Evolutionary conservation across 2,888 invertebrate genomes (phyloP).

Genomic region (Linhomoeus sp.): DNA sequence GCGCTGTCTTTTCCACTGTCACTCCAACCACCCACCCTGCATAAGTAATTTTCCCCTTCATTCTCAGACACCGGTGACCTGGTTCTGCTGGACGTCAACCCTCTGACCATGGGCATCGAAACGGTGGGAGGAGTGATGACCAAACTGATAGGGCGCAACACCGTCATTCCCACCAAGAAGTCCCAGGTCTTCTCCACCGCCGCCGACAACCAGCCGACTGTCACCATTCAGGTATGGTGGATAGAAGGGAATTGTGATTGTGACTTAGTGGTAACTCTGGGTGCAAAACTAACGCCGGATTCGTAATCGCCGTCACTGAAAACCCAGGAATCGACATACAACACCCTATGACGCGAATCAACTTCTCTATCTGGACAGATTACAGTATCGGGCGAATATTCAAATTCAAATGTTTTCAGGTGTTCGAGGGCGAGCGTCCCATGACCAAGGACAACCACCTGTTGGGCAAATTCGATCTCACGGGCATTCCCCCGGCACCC

Average conservation of each 20-base stretch:
- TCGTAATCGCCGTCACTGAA: no score
- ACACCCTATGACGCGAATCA: no score
- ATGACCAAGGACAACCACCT: constrained; percentile 99
- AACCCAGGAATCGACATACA: no score
- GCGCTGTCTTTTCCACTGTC: no score
- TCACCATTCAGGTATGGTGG: constrained; percentile 61
- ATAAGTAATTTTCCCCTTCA: no score
- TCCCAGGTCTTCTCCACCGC: constrained; percentile 98
- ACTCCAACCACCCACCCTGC: no score
- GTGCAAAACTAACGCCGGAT: no score
- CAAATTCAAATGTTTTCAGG: constrained; percentile 28
- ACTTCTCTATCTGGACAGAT: no score
- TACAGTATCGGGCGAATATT: neutral
- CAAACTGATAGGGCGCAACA: constrained; percentile 87
- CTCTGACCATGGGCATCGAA: constrained; percentile 96
- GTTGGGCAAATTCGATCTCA: constrained; percentile 77
- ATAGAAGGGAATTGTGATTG: no score
- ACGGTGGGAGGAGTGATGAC: constrained; percentile 99
- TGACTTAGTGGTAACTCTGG: neutral
- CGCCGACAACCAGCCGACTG: constrained; percentile 94
- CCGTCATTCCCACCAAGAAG: constrained; percentile 96
- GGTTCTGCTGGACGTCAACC: constrained; percentile 89
- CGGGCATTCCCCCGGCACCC: constrained; percentile 36
- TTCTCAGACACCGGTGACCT: constrained; percentile 48
- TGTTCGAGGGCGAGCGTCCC: constrained; percentile 94